These are phyloP conservation scores for Muscicapa adusta DNA, from an alignment of 2,113 vertebrate genomes.

Conservation along the genomic window DNA sequence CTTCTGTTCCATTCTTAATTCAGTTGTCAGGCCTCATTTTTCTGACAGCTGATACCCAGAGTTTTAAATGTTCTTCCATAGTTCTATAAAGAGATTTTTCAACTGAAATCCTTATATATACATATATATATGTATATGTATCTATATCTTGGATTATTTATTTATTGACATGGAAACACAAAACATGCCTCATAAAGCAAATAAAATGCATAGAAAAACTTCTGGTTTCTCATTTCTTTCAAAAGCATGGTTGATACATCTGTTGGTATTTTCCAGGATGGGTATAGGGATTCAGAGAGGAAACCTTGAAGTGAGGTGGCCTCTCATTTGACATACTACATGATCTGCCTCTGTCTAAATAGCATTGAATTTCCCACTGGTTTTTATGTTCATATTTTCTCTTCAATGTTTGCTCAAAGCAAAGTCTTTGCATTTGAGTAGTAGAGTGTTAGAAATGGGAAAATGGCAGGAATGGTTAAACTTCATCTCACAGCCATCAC, in stretches of 20 bases:
- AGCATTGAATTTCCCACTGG: not conserved
- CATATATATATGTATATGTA: no score
- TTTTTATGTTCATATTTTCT: not conserved
- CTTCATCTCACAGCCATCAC: not conserved
- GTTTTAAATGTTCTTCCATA: not conserved
- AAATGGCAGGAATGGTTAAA: not conserved
- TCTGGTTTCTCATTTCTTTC: not conserved
- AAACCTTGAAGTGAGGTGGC: not conserved
- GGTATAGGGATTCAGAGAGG: not conserved
- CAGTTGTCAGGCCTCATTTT: not conserved
- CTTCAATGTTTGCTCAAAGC: not conserved
- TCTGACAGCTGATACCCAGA: not conserved
- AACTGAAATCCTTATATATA: not conserved
- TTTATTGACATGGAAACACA: not conserved
- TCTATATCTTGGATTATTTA: not conserved
- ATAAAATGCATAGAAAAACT: not conserved
- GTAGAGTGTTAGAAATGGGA: not conserved
- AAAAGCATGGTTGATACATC: not conserved
- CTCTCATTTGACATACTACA: not conserved
- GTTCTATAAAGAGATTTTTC: not conserved
- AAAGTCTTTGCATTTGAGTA: not conserved
- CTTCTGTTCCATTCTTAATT: not conserved
- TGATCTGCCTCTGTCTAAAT: not conserved
- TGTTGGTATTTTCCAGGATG: not conserved
- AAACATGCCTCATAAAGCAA: not conserved